Evolutionary conservation across 2,797 vertebrate species (phyloP).

Genomic region (Moxostoma hubbsi): DNA sequence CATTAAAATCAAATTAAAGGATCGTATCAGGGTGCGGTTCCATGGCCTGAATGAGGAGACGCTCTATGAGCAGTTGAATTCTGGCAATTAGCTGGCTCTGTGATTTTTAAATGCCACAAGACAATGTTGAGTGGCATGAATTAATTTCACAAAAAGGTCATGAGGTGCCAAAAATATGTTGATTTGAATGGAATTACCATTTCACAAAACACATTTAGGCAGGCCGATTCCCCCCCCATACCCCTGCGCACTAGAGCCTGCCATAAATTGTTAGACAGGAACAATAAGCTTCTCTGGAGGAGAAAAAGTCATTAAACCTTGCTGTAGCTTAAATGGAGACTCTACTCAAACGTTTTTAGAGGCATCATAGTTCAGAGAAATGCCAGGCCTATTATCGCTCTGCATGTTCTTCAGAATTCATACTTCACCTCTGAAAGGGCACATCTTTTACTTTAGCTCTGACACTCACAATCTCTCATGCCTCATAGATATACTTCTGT

Average conservation of each 20-base stretch:
- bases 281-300: slow-evolving; percentile 69
- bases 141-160: slow-evolving; percentile 79
- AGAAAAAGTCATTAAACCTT: slow-evolving; percentile 56
- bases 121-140: slow-evolving; percentile 75
- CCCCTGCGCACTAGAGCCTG: slow-evolving; percentile 55
- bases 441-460: slow-evolving; percentile 23
- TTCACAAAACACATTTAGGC: slow-evolving; percentile 67
- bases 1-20: slow-evolving; percentile 86
- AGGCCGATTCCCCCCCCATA: slow-evolving; percentile 54
- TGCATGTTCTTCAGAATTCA: slow-evolving; percentile 35
- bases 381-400: slow-evolving; percentile 51
- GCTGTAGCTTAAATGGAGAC: slow-evolving; percentile 55
- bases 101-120: slow-evolving; percentile 79
- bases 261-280: slow-evolving; percentile 71
- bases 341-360: slow-evolving; percentile 70
- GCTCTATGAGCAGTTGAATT: slow-evolving; percentile 69
- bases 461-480: neutral
- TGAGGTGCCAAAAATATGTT: slow-evolving; percentile 78
- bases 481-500: slow-evolving; percentile 16
- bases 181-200: slow-evolving; percentile 76
- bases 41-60: slow-evolving; percentile 72
- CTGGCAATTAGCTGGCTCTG: slow-evolving; percentile 75
- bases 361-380: slow-evolving; percentile 55
- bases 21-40: slow-evolving; percentile 74
- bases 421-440: slow-evolving; percentile 49